Conservation (phyloP, 2,888 invertebrate genomes). For the Adela reaumurella region DNA sequence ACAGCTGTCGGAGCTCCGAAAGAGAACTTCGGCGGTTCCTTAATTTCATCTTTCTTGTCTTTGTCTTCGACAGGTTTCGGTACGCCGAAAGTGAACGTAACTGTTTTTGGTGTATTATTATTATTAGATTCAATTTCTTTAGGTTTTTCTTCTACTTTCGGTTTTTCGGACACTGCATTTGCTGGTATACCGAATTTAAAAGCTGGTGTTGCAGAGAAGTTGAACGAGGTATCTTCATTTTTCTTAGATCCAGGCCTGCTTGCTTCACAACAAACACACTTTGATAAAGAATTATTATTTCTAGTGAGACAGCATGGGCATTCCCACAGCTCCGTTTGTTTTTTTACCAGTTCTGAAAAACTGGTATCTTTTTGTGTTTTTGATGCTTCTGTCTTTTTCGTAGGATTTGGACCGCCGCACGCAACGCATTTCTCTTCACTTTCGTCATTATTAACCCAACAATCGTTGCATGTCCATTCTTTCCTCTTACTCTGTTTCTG, state of each 20-base stretch:
- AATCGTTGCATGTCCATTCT: not conserved
- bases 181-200: not conserved
- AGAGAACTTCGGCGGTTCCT: not conserved
- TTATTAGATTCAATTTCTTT: not conserved
- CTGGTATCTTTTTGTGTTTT: not conserved
- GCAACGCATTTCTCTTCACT: not conserved
- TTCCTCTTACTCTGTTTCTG: not conserved
- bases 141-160: not conserved
- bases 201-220: not conserved
- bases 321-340: not conserved
- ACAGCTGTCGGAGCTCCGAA: too few relatives aligned
- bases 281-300: not conserved
- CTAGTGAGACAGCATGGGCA: not conserved
- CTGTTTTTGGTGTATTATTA: not conserved
- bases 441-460: not conserved
- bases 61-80: not conserved
- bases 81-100: not conserved
- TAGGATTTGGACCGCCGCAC: not conserved
- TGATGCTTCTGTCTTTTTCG: not conserved
- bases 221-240: not conserved
- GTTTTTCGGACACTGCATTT: not conserved
- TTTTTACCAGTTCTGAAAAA: not conserved
- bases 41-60: not conserved
- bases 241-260: not conserved
- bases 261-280: not conserved